phyloP scores from a whole-genome alignment of 2,888 invertebrate species.

The Parnassius orleans region DNA sequence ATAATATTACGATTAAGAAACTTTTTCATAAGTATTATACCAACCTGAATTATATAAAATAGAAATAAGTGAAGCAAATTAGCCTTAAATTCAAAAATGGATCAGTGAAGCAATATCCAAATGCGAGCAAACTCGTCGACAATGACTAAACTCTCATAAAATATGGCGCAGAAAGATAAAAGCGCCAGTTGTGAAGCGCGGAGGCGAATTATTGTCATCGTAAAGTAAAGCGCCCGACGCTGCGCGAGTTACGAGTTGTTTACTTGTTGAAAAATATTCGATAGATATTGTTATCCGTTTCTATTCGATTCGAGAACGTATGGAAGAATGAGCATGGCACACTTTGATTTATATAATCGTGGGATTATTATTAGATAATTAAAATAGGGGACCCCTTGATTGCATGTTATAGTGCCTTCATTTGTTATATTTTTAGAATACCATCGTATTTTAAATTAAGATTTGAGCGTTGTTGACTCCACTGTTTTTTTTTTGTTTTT shows the following conservation, averaged over 20 bases:
- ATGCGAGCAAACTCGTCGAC: constrained; percentile 24
- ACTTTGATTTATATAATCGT: too few species aligned
- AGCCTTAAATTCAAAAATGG: constrained; percentile 5
- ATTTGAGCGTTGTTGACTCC: too few species aligned
- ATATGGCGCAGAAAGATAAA: constrained; percentile 27
- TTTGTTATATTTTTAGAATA: too few species aligned
- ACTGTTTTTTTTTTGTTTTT: too few species aligned
- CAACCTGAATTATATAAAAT: too few species aligned
- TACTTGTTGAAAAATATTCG: constrained; percentile 29
- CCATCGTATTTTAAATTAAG: too few species aligned
- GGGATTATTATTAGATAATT: too few species aligned
- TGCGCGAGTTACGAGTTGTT: constrained; percentile 35
- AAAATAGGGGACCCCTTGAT: too few species aligned
- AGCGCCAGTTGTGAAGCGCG: constrained; percentile 23
- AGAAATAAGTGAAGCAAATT: background rate
- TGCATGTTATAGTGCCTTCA: too few species aligned
- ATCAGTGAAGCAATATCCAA: constrained; percentile 19
- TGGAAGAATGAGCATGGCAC: background rate
- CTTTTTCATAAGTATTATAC: too few species aligned
- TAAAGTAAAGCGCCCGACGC: constrained; percentile 32
- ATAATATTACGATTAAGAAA: too few species aligned
- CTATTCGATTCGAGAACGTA: background rate
- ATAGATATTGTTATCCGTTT: constrained; percentile 22
- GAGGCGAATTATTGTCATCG: constrained; percentile 32
- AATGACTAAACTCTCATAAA: constrained; percentile 26